A percentile compares a stretch with the other conserved stretches of the same genome.
These are phyloP conservation scores for Zaprionus ghesquierei DNA, from an alignment of 1,140 invertebrate genomes.

Conservation along the genomic window DNA sequence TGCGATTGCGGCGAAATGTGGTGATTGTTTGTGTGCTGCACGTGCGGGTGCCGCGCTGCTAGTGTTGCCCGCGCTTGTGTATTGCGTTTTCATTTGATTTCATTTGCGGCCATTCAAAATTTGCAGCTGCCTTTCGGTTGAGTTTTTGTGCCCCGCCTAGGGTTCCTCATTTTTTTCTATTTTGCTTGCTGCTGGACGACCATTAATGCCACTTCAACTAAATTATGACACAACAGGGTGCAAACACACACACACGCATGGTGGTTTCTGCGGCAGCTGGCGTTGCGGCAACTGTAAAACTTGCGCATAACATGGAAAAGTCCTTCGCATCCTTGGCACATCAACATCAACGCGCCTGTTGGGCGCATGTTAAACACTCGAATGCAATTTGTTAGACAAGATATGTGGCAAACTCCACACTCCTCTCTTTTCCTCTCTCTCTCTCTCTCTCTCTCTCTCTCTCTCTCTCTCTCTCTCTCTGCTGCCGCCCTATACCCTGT, in stretches of 20 bases:
- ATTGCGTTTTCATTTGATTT: conserved; percentile 55
- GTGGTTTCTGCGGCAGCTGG: conserved; percentile 26
- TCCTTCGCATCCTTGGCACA: conserved; percentile 75
- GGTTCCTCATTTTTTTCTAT: conserved; percentile 16
- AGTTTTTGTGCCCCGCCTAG: no score
- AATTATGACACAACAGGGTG: conserved; percentile 63
- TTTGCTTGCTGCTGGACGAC: conserved; percentile 31
- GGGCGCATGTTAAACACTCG: conserved; percentile 80
- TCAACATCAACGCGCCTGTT: conserved; percentile 72
- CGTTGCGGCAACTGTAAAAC: conserved; percentile 37
- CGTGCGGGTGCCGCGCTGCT: background rate
- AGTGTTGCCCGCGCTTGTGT: background rate
- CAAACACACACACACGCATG: conserved; percentile 22
- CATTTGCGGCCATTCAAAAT: conserved; percentile 44
- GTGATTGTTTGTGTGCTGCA: conserved; percentile 1
- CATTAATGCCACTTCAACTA: conserved; percentile 79
- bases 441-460: background rate
- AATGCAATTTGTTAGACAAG: conserved; percentile 81
- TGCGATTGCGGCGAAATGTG: conserved; percentile 58
- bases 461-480: background rate
- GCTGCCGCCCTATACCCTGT: conserved; percentile 13
- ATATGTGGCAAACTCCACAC: conserved; percentile 69
- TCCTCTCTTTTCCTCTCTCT: background rate
- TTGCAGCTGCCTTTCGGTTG: conserved; percentile 21
- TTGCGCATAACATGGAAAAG: conserved; percentile 74